phyloP scores from a whole-genome alignment of 1,140 invertebrate species.

The Drosophila murphyi region DNA sequence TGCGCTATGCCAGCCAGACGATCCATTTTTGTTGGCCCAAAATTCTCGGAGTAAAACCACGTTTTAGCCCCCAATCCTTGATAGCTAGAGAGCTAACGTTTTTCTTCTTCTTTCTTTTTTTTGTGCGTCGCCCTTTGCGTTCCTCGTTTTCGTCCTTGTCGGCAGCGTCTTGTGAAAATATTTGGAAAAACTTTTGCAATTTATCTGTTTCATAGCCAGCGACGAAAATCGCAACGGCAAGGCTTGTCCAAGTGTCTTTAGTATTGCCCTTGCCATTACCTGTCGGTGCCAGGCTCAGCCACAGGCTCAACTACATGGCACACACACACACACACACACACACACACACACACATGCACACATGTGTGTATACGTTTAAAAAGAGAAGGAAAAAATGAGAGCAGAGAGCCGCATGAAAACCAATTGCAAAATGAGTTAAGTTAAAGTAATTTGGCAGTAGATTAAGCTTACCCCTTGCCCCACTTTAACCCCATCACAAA shows the following conservation, averaged over 20 bases:
- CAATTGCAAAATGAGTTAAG: constrained; percentile 79
- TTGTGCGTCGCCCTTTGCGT: not conserved
- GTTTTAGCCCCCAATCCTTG: constrained; percentile 1
- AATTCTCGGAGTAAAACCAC: constrained; percentile 8
- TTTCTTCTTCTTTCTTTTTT: not conserved
- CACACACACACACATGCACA: constrained; percentile 1
- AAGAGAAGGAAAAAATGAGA: constrained; percentile 22
- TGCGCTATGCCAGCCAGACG: constrained; percentile 45
- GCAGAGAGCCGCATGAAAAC: constrained; percentile 27
- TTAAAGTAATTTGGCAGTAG: constrained; percentile 77
- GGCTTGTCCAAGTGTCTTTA: constrained; percentile 64
- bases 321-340: not conserved
- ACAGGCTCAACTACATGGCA: not conserved
- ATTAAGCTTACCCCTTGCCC: constrained; percentile 41
- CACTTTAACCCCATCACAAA: not conserved
- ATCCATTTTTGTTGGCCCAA: constrained; percentile 34
- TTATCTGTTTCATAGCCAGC: constrained; percentile 82
- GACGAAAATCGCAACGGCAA: constrained; percentile 53
- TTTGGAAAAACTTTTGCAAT: constrained; percentile 82
- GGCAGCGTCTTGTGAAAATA: constrained; percentile 78
- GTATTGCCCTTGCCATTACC: constrained; percentile 32
- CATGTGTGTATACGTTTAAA: constrained; percentile 5
- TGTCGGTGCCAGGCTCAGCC: constrained; percentile 63
- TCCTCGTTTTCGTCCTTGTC: constrained; percentile 38
- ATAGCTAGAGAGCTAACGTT: not conserved